A percentile compares a stretch with the other conserved stretches of the same genome.
Conservation (phyloP, 2,797 vertebrate genomes). For the Xerus rutilus region DNA sequence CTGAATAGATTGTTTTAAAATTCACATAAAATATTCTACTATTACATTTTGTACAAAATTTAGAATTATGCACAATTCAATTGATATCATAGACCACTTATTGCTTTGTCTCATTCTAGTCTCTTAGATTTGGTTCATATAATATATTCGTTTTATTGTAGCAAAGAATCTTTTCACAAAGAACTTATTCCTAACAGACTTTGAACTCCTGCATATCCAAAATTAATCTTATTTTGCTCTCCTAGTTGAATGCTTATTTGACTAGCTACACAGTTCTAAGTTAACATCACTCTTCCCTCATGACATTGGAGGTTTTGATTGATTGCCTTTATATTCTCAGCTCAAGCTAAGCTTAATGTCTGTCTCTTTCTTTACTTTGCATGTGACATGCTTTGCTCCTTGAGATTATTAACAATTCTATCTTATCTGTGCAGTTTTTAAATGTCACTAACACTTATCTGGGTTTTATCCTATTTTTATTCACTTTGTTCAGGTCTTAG, state of each 20-base stretch:
- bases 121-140: neutral
- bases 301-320: neutral
- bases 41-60: neutral
- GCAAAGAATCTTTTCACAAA: neutral
- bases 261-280: neutral
- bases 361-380: neutral
- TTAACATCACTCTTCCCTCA: neutral
- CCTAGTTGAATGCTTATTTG: neutral
- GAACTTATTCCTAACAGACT: neutral
- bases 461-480: conserved; percentile 1
- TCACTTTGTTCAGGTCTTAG: neutral
- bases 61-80: neutral
- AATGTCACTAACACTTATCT: neutral
- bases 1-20: neutral
- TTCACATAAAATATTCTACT: no score
- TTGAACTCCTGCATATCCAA: neutral
- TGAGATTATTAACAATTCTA: neutral
- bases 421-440: neutral
- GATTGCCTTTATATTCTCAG: conserved; percentile 30
- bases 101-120: neutral
- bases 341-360: neutral
- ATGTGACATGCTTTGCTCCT: neutral
- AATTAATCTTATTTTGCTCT: neutral
- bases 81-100: neutral
- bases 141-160: neutral